Conservation (phyloP, 2,888 invertebrate species). For the Caenorhabditis sp. region DNA sequence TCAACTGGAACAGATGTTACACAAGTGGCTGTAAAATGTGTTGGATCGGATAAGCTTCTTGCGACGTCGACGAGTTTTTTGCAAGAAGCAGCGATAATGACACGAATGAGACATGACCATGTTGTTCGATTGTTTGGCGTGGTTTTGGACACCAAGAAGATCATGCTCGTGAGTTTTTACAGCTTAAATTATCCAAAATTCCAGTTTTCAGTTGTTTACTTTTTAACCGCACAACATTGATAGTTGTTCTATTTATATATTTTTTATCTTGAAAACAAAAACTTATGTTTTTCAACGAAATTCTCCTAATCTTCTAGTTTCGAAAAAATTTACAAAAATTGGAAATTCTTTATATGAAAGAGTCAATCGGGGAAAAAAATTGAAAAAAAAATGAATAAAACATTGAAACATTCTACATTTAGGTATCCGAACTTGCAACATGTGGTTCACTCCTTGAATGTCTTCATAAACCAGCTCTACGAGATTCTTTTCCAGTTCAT, state of each 20-base stretch:
- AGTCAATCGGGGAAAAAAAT: too few species aligned
- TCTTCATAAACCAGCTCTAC: constrained; percentile 87
- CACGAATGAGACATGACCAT: constrained; percentile 93
- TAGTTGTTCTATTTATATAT: too few species aligned
- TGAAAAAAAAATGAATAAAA: background rate
- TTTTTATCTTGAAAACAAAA: too few species aligned
- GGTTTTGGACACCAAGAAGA: constrained; percentile 87
- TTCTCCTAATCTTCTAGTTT: background rate
- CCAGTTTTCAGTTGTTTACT: too few species aligned
- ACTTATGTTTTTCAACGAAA: too few species aligned
- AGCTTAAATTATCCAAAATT: too few species aligned
- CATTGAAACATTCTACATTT: constrained; percentile 3
- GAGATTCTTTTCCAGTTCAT: constrained; percentile 89
- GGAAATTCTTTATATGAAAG: too few species aligned
- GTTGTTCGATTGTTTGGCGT: constrained; percentile 97
- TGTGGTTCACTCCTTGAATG: constrained; percentile 92
- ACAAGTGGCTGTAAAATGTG: constrained; percentile 80
- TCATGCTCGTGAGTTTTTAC: constrained; percentile 79
- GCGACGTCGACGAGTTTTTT: constrained; percentile 91
- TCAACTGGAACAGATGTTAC: constrained; percentile 76
- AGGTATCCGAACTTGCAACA: constrained; percentile 94
- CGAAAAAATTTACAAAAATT: too few species aligned
- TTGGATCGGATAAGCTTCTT: constrained; percentile 92
- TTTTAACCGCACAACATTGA: too few species aligned
- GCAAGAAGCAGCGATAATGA: constrained; percentile 99